Base-by-base conservation (phyloP, 2,888 invertebrate species). In the Nomada ferruginata region DNA sequence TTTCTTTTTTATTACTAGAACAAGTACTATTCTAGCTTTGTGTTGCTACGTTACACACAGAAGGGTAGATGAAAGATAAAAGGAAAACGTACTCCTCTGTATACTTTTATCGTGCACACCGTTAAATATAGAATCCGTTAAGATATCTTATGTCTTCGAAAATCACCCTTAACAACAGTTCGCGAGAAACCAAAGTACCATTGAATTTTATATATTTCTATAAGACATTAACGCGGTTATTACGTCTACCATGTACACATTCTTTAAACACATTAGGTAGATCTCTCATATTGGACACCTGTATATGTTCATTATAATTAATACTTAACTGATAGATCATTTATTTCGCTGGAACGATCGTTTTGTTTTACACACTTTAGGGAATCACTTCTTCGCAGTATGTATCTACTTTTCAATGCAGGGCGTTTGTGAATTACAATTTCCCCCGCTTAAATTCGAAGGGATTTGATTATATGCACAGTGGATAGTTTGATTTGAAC, bases 251-350 rank as follows among this genome's bases (percentile, higher is more conserved):
- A 79, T 85, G 71, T 82, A 86, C 84, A 87, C 83, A 60, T 68
- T 78, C 83, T 85, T 89, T 81, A 91, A 91, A 91, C 90, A 91
- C 91, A 90, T 90, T 89, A 87, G 88, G 83, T 91, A 90, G 88
- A 89, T 91, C 87, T 91, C 88, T 89, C 87, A 81, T 83, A 74
- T 87, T 75, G 36, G 87, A 87, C 85, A 88, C 83, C 78, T 83
- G 85, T 85, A 79, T 85, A 85, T 72, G 59, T 80, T 77, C 59
- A 76, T 80, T 70, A 68, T 83, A 83, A 64, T 65, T 75, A 36
- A 76, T 68, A 53, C 60, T 80, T 77, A 84, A 47, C 57, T 18
- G 7, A 64, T 78, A 70, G 63, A 63, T 75, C 53, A n/a, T 82
- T 23, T 61, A 36, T 79, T 73, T 82, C 71, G 74, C 78, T 82